These are phyloP conservation scores for Byasa hedistus DNA, from an alignment of 2,888 invertebrate genomes.

Conservation along the genomic window DNA sequence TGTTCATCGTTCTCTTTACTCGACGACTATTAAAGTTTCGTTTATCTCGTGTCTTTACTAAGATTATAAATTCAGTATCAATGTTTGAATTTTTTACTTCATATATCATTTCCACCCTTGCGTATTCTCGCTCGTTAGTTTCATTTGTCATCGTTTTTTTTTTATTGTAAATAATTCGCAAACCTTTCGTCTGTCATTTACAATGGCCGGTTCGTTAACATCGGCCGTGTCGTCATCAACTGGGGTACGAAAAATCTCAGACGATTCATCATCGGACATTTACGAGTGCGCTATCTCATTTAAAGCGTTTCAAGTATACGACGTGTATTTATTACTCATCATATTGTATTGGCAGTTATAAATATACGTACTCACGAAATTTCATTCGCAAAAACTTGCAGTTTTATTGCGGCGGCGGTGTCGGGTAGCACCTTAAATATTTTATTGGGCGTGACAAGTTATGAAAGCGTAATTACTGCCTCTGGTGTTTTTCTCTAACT, in stretches of 20 bases:
- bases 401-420: constrained; percentile 7
- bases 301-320: constrained; percentile 39
- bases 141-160: constrained; percentile 27
- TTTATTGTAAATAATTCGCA: constrained; percentile 19
- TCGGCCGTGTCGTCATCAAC: constrained; percentile 21
- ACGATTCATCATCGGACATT: constrained; percentile 40
- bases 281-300: constrained; percentile 35
- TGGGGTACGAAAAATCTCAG: constrained; percentile 33
- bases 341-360: constrained; percentile 37
- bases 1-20: background rate
- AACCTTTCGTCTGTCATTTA: constrained; percentile 21
- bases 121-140: constrained; percentile 5
- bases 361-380: constrained; percentile 19
- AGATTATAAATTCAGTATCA: background rate
- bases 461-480: constrained; percentile 3
- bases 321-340: constrained; percentile 43
- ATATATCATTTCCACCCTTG: background rate
- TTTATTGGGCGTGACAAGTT: constrained; percentile 1
- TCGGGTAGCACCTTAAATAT: constrained; percentile 6
- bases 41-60: too few species aligned
- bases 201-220: constrained; percentile 28
- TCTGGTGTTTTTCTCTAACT: background rate
- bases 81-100: background rate
- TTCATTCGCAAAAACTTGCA: constrained; percentile 26
- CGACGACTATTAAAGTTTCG: too few species aligned